Evolutionary conservation across 1,140 invertebrate genomes (phyloP), one percentile per base, ranked within the genome.

Genomic region (Lepidurus couesii): DNA sequence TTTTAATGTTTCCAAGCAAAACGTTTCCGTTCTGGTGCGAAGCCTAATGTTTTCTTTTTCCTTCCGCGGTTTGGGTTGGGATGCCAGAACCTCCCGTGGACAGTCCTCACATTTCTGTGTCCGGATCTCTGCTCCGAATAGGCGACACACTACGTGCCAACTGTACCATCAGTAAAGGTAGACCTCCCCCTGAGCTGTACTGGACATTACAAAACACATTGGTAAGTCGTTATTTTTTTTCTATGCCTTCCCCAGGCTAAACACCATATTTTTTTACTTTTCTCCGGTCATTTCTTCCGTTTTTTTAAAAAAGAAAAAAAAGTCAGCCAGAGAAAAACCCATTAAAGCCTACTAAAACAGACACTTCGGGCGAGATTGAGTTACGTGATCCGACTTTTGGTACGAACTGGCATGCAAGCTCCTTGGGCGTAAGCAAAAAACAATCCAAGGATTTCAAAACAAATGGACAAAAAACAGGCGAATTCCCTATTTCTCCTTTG

Each of bases 331-430:
- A 65, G 53, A 65, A 65, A 65, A 65, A 1, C 53, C 53, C 53
- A 65, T 65, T 65, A 65, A 65, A 65, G 6, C 53, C 53, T 65
- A n/a, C 53, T 65, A 65, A 65, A 65, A 65, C 53, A 65, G 53
- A 65, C 53, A 65, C 53, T 65, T 16, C 7, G 53, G 8, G 53
- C 53, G 53, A 65, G 53, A 65, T 65, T 65, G 53, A 65, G 53
- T 65, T 65, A 65, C 53, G 53, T 65, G 53, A 65, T 65, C 13
- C 21, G 53, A 65, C 53, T 65, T 21, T 13, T 13, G 53, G 16
- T 65, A 21, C 53, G 53, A 13, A 65, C 7, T 65, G 53, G 53
- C 53, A 21, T 13, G 53, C 53, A 65, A 65, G 16, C 8, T 65
- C 53, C 13, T 13, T 65, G 13, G 53, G 16, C 16, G 53, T 13